A percentile compares a stretch with the other conserved stretches of the same genome.
Evolutionary conservation across 2,797 vertebrate genomes (phyloP).

Genomic region (Platyrinchus mystaceus): DNA sequence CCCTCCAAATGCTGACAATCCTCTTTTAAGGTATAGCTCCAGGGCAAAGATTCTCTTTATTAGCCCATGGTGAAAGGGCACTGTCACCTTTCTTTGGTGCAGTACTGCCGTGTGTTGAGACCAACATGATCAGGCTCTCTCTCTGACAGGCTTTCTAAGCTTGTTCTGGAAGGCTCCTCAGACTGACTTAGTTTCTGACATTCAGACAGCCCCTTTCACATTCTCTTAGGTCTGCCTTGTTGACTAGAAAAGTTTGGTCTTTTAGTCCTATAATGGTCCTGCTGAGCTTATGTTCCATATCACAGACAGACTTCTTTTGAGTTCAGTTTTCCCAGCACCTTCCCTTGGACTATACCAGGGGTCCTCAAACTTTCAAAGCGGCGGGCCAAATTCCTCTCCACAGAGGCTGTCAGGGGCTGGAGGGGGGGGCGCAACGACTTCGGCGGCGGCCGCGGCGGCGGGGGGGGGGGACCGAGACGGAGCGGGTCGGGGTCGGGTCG

Average conservation of each 20-base stretch:
- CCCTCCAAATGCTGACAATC: neutral
- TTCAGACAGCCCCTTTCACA: neutral
- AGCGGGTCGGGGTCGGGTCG: too few relatives aligned
- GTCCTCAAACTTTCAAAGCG: too few relatives aligned
- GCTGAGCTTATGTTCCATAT: neutral
- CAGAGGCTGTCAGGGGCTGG: too few relatives aligned
- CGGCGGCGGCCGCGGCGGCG: too few relatives aligned
- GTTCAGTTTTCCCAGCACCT: neutral
- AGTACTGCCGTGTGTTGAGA: accelerated
- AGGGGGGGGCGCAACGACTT: too few relatives aligned
- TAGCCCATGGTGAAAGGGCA: neutral
- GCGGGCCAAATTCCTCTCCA: too few relatives aligned
- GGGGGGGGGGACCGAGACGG: too few relatives aligned
- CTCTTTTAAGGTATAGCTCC: neutral
- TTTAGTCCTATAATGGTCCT: neutral
- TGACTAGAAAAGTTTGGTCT: neutral
- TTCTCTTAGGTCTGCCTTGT: neutral
- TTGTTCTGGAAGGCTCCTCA: neutral
- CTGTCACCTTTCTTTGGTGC: neutral
- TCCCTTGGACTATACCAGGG: too few relatives aligned
- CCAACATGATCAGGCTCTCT: neutral
- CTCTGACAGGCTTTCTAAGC: neutral
- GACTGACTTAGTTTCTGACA: neutral
- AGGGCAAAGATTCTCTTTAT: neutral
- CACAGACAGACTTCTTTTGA: neutral